Base-by-base conservation (phyloP, 2,797 vertebrate genomes). In the Tachyglossus aculeatus region DNA sequence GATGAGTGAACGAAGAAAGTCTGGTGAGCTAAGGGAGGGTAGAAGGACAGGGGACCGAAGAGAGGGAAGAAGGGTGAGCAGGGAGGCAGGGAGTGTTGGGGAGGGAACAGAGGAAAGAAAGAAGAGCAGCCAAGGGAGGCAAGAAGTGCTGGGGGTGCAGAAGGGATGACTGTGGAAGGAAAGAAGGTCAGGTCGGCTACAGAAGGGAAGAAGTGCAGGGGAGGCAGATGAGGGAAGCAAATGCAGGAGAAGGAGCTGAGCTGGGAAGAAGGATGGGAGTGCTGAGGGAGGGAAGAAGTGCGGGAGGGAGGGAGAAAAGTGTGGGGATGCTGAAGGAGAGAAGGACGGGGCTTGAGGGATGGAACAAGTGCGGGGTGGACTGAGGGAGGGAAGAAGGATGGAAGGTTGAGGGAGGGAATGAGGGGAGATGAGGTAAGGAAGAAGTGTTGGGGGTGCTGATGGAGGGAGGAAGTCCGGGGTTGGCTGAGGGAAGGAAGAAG, bases 181-280 rank as follows among this genome's bases (percentile, higher is more conserved):
- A 21, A 3, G 4, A 4, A 3, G 21, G 6, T 6, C 24, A 13
- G 4, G 19, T 3, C 31, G 4, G 29, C 6, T n/a, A n/a, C n/a
- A n/a, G n/a, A n/a, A n/a, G 16, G 16, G 15, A 25, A 12, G 9
- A 0, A 4, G n/a, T 6, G 1, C 7, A 12, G 31, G 1, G 37
- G 12, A 22, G 12, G 2, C 15, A 12, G 3, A 11, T 2, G 5
- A n/a, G 3, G 21, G 32, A 21, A 33, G 19, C 32, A 12, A 8
- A 32, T 7, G 10, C 18, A 21, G 9, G 32, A n/a, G 2, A 36
- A 7, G 13, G 33, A 25, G 16, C n/a, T 21, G 31, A 1, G 6
- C 10, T 0, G 21, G 15, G 36, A 1, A 9, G 18, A 2, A 0
- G 1, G 5, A 24, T 24, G 25, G 19, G 19, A 9, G 40, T 8